Conservation (phyloP, 1,140 invertebrate species). For the Aporrectodea caliginosa region DNA sequence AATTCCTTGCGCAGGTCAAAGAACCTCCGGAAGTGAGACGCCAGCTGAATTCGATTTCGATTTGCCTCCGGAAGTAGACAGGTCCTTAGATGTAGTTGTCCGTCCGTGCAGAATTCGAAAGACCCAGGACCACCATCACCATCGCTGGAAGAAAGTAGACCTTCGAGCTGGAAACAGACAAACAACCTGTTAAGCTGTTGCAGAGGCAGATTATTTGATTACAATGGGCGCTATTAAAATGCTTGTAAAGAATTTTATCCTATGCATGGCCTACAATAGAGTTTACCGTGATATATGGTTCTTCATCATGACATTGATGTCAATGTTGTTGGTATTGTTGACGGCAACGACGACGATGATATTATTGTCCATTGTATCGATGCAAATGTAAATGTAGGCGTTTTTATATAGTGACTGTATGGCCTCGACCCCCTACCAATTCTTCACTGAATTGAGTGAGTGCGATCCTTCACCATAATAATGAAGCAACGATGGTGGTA, state of each 20-base stretch:
- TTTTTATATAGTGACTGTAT: no score
- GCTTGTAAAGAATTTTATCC: no score
- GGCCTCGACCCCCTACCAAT: no score
- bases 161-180: neutral
- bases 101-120: slow-evolving; percentile 69
- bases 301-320: neutral
- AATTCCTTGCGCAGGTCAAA: slow-evolving; percentile 93
- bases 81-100: slow-evolving; percentile 80
- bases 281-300: neutral
- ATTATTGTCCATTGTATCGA: neutral
- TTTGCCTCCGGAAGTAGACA: slow-evolving; percentile 88
- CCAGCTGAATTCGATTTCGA: slow-evolving; percentile 79
- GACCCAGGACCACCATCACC: slow-evolving; percentile 40
- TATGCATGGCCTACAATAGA: neutral
- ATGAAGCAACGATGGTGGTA: no score
- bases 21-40: slow-evolving; percentile 79
- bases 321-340: neutral
- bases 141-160: neutral
- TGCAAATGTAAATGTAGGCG: neutral
- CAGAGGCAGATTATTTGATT: neutral
- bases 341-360: slow-evolving; percentile 10
- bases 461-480: no score
- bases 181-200: neutral
- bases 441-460: no score
- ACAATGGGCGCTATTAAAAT: neutral